Conservation (phyloP, 2,113 vertebrate genomes). For the Dasypus novemcinctus region DNA sequence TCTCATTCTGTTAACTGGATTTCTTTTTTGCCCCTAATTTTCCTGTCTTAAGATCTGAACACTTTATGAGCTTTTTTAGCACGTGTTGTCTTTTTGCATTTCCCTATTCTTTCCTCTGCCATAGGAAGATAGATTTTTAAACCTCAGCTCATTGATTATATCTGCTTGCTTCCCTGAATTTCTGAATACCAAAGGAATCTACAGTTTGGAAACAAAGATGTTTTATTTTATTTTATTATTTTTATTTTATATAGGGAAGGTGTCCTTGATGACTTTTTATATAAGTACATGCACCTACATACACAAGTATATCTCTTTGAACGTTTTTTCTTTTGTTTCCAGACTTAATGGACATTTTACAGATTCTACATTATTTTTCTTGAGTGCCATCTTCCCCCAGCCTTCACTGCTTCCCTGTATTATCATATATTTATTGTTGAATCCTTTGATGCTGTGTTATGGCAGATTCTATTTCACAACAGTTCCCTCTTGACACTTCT, state of each 20-base stretch:
- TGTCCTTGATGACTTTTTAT: not conserved
- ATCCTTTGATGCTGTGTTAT: not conserved
- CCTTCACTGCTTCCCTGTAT: not conserved
- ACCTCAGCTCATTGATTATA: not conserved
- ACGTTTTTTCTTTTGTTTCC: not conserved
- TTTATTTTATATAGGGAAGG: not conserved
- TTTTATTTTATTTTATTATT: not conserved
- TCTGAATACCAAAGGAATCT: not conserved
- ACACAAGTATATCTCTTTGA: not conserved
- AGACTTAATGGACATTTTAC: not conserved
- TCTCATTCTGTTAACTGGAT: not conserved
- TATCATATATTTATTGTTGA: accelerated
- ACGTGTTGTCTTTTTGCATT: not conserved
- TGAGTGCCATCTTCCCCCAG: accelerated
- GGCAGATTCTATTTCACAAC: not conserved
- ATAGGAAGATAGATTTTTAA: not conserved
- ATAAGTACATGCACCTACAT: not conserved
- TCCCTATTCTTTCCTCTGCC: not conserved
- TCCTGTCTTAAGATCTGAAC: not conserved
- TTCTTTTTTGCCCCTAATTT: not conserved
- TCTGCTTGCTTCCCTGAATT: not conserved
- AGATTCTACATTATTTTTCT: not conserved
- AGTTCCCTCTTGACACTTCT: not conserved
- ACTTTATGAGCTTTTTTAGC: not conserved
- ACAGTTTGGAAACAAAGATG: not conserved